Evolutionary conservation across 2,797 vertebrate genomes (phyloP).

Genomic region (Platalea minor): DNA sequence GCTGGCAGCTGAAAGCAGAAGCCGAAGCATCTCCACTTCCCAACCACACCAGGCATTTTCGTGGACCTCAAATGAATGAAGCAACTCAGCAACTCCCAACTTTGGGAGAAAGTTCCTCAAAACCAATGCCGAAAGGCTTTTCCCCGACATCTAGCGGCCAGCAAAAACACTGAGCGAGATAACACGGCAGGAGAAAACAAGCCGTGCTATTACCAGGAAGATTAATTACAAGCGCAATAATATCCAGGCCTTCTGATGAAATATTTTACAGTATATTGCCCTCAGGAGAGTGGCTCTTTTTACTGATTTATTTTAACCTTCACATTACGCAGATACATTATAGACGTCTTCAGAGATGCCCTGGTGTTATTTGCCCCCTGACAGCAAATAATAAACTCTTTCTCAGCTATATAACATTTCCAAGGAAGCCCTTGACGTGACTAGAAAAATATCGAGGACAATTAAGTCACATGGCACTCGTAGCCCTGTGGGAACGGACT

Average conservation of each 20-base stretch:
- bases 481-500: not conserved
- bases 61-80: rapidly evolving
- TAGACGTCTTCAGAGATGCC: slow-evolving; percentile 40
- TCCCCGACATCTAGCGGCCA: slow-evolving; percentile 17
- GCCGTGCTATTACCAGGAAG: slow-evolving; percentile 10
- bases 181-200: not conserved
- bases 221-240: slow-evolving; percentile 63
- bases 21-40: not conserved
- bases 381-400: slow-evolving; percentile 58
- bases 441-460: slow-evolving; percentile 31
- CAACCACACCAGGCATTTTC: not conserved
- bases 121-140: not conserved
- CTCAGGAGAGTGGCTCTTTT: slow-evolving; percentile 51
- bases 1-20: not conserved
- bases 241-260: slow-evolving; percentile 63
- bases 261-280: slow-evolving; percentile 57
- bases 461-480: slow-evolving; percentile 24
- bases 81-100: not conserved
- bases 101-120: not conserved
- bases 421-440: slow-evolving; percentile 24
- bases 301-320: slow-evolving; percentile 67
- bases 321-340: slow-evolving; percentile 22
- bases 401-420: slow-evolving; percentile 46
- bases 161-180: not conserved
- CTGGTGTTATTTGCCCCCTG: slow-evolving; percentile 34